Conservation (phyloP, 2,113 vertebrate species). For the Cygnus atratus region DNA sequence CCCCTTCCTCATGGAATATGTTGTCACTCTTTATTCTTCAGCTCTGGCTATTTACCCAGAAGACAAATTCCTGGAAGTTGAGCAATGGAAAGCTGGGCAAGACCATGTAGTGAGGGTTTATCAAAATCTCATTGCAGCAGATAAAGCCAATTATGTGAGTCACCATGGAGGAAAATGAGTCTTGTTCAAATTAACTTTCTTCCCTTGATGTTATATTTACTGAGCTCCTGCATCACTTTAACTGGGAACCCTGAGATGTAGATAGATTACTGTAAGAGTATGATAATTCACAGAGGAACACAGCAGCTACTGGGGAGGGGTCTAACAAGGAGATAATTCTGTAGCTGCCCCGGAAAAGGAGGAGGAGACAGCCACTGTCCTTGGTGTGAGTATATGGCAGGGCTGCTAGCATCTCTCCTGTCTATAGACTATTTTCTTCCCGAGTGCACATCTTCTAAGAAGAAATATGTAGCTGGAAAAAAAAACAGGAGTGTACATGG, state of each 20-base stretch:
- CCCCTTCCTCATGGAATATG: not conserved
- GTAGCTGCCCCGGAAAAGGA: not conserved
- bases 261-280: not conserved
- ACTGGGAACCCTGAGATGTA: not conserved
- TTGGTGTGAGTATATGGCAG: fast-evolving
- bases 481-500: too few species aligned
- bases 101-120: not conserved
- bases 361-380: not conserved
- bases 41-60: not conserved
- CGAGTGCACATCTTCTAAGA: not conserved
- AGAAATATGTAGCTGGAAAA: not conserved
- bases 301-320: not conserved
- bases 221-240: not conserved
- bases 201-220: not conserved
- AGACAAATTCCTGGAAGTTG: not conserved
- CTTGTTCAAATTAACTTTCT: conserved; percentile 10
- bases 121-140: conserved; percentile 35
- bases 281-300: not conserved
- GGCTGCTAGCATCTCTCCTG: not conserved
- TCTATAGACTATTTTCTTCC: not conserved
- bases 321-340: not conserved
- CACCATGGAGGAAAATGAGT: not conserved
- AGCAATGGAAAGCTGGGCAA: not conserved
- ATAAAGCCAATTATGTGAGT: conserved; percentile 23
- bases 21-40: not conserved